Percentiles rank a stretch among this genome's conserved stretches.
Evolutionary conservation across 37 sponge, comb jelly and placozoan species (phyloP).

Genomic region (Spongilla lacustris): DNA sequence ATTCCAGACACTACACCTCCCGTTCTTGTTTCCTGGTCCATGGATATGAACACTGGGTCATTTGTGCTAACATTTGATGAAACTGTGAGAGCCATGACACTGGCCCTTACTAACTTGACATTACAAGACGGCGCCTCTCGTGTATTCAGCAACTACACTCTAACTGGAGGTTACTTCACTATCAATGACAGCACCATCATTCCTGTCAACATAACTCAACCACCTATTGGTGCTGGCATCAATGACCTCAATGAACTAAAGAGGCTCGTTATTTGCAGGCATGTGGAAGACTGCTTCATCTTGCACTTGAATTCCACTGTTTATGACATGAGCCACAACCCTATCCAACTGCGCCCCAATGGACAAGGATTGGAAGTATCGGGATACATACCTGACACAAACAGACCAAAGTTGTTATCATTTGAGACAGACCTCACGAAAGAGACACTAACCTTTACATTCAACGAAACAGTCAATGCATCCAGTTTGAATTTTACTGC

Average conservation of each 20-base stretch:
- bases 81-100: slow-evolving; percentile 72
- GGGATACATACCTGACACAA: slow-evolving; percentile 60
- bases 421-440: slow-evolving; percentile 80
- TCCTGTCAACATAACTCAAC: slow-evolving; percentile 35
- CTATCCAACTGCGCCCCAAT: slow-evolving; percentile 48
- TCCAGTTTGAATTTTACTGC: slow-evolving; percentile 81
- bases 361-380: slow-evolving; percentile 48
- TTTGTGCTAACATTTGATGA: slow-evolving; percentile 86
- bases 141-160: slow-evolving; percentile 32
- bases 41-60: slow-evolving; percentile 79
- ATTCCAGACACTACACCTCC: slow-evolving; percentile 74
- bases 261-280: slow-evolving; percentile 70
- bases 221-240: not conserved
- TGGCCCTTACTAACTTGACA: slow-evolving; percentile 45
- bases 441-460: slow-evolving; percentile 73
- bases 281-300: slow-evolving; percentile 66
- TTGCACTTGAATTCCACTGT: slow-evolving; percentile 55
- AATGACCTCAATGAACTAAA: slow-evolving; percentile 85
- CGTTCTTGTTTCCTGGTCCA: slow-evolving; percentile 48
- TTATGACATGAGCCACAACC: slow-evolving; percentile 75
- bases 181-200: slow-evolving; percentile 68
- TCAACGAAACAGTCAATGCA: slow-evolving; percentile 90
- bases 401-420: slow-evolving; percentile 64
- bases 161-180: slow-evolving; percentile 43
- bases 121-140: slow-evolving; percentile 59